Evolutionary conservation across 2,797 vertebrate species (phyloP).

Genomic region (Gorsachius magnificus): DNA sequence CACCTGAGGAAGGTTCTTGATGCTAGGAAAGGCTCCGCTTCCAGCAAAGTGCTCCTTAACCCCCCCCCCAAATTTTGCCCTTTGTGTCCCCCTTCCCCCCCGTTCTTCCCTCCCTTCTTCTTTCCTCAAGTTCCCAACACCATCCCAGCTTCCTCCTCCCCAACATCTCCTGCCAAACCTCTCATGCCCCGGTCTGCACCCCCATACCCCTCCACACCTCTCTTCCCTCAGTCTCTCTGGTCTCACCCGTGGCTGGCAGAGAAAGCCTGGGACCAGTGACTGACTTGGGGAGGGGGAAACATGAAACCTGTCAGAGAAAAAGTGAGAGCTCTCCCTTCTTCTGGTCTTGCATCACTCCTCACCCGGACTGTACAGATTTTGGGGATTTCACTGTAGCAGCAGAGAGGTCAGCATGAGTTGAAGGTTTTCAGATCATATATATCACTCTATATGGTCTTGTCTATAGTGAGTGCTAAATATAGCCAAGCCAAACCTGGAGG

Average conservation of each 20-base stretch:
- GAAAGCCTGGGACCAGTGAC: not conserved
- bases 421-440: conserved; percentile 48
- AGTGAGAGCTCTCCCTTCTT: not conserved
- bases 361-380: not conserved
- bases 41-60: not conserved
- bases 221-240: not conserved
- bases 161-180: not conserved
- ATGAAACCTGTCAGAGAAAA: not conserved
- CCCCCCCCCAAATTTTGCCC: not conserved
- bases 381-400: conserved; percentile 2
- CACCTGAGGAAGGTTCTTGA: not conserved
- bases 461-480: conserved; percentile 53
- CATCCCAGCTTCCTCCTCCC: not conserved
- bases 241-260: not conserved
- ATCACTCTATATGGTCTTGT: conserved; percentile 54
- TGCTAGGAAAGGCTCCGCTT: not conserved
- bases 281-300: not conserved
- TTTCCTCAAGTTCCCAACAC: not conserved
- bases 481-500: conserved; percentile 50
- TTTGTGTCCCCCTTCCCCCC: not conserved
- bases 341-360: rapidly evolving
- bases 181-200: rapidly evolving
- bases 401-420: conserved; percentile 50
- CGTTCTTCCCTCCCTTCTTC: not conserved
- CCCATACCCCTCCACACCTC: not conserved